Evolutionary conservation across 1,140 invertebrate genomes (phyloP), one percentile per base, ranked within the genome.

Genomic region (Mizuhopecten yessoensis): DNA sequence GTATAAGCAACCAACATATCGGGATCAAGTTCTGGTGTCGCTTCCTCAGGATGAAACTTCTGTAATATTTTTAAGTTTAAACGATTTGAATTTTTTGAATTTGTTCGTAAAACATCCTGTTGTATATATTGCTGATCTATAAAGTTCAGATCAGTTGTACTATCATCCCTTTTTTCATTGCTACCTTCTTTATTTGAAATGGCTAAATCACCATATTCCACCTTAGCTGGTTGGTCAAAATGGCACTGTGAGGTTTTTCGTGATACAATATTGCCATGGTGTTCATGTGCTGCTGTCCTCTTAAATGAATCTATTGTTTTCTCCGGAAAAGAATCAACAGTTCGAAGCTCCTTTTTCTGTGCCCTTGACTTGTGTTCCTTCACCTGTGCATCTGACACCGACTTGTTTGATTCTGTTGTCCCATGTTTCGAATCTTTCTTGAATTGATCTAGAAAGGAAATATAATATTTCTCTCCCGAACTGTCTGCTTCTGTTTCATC

Each of bases 91-190:
- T 29, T n/a, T 45, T 45, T 20, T 15, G 42, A 1, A 1, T 13
- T 45, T 29, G n/a, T 75, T 29, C 3, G n/a, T 17, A 29, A 23
- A 29, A 29, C 5, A 29, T 29, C 57, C 11, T 75, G 23, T 75
- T 75, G 57, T 29, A 75, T 29, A 75, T 75, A 75, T n/a, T 75
- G 57, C n/a, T 75, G 57, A 75, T 75, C 57, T 75, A 75, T 75
- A 75, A 75, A 75, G n/a, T 75, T 75, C 23, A 75, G 29, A 75
- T n/a, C 57, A 29, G 0, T n/a, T 1, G 3, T 75, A 29, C n/a
- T 17, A 29, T 1, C n/a, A 75, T 29, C 57, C 1, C 2, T 29
- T 5, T 3, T 17, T n/a, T 75, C 57, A n/a, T 75, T 29, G 57
- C 29, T 75, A 29, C 23, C 23, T 75, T n/a, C 57, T 20, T 9